Evolutionary conservation across 2,113 vertebrate genomes (phyloP).

Genomic region (Xiphias gladius): DNA sequence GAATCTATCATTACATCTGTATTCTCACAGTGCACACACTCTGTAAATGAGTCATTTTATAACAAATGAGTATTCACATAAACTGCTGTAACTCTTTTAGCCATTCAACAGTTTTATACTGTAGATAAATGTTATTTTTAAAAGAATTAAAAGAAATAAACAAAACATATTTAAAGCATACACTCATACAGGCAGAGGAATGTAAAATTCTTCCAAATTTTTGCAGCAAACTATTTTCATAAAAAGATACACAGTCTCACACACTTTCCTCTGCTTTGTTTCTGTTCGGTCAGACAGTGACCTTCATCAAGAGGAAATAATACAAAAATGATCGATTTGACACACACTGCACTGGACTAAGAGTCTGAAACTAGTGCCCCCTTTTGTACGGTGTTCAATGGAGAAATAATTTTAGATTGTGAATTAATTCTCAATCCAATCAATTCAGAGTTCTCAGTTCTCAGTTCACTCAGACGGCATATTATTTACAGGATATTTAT

Average conservation of each 20-base stretch:
- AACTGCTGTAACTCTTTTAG: neutral
- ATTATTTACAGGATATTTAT: neutral
- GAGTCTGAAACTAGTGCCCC: neutral
- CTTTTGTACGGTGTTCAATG: neutral
- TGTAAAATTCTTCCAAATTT: neutral
- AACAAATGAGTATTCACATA: neutral
- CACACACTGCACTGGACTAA: neutral
- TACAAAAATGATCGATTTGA: neutral
- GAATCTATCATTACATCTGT: neutral
- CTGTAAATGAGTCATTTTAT: neutral
- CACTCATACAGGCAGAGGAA: neutral
- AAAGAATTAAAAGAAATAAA: neutral
- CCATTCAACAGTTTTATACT: neutral
- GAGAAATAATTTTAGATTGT: neutral
- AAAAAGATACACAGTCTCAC: neutral
- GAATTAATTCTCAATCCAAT: neutral
- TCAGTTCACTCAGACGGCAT: neutral
- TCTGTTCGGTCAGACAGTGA: neutral
- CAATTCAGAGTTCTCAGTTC: neutral
- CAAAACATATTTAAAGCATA: neutral
- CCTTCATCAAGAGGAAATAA: neutral
- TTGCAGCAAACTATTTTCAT: neutral
- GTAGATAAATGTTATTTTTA: neutral
- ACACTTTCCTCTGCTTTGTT: neutral
- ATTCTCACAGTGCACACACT: neutral